Conservation (phyloP, 2,113 vertebrate genomes). For the Gymnocephalus cernua region DNA sequence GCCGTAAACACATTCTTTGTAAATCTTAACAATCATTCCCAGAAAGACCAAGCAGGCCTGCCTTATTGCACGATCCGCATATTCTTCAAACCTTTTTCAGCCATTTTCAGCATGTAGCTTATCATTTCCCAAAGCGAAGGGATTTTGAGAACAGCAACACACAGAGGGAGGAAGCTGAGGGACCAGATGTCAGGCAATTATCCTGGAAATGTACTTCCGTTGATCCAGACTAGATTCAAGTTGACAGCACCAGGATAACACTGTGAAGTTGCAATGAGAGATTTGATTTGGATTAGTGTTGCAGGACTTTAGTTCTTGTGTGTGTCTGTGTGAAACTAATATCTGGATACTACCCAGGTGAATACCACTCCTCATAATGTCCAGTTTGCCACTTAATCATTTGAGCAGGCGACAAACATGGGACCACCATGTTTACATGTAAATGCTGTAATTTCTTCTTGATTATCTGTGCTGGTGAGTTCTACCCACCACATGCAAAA, state of each 20-base stretch:
- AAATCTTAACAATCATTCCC: too few species aligned
- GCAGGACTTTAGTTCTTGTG: background rate
- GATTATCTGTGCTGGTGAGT: conserved; percentile 17
- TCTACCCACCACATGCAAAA: background rate
- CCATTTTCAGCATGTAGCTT: too few species aligned
- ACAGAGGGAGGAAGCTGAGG: too few species aligned
- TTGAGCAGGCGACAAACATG: conserved; percentile 35
- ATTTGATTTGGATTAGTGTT: background rate
- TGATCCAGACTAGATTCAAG: background rate
- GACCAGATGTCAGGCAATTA: too few species aligned
- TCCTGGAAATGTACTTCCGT: too few species aligned
- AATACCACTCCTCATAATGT: conserved; percentile 18
- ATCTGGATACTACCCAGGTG: conserved; percentile 11
- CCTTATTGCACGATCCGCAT: too few species aligned
- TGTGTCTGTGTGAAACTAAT: background rate
- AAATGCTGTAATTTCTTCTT: conserved; percentile 44
- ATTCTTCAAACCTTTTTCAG: too few species aligned
- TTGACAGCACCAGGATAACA: background rate
- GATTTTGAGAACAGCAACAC: too few species aligned
- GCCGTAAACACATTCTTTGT: too few species aligned
- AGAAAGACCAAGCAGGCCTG: too few species aligned
- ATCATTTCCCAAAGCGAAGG: too few species aligned
- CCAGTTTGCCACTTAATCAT: conserved; percentile 31
- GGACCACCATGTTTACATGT: conserved; percentile 53
- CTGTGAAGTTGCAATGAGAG: background rate